These are phyloP conservation scores for Charina bottae DNA, from an alignment of 2,113 vertebrate genomes.

Conservation along the genomic window DNA sequence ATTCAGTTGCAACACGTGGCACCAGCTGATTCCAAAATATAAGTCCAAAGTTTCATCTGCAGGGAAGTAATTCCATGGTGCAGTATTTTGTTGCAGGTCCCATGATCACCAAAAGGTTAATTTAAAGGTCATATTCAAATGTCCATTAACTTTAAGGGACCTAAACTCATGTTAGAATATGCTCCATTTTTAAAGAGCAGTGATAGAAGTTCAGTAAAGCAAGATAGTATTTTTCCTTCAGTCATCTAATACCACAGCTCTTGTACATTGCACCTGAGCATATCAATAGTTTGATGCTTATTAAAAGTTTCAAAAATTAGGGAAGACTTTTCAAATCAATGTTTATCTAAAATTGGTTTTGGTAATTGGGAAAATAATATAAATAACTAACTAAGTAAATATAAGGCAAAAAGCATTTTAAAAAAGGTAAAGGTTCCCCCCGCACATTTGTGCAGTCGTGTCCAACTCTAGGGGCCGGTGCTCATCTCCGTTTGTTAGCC, in stretches of 20 bases:
- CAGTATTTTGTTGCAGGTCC: neutral
- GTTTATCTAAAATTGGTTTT: slow-evolving; percentile 39
- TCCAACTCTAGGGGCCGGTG: no score
- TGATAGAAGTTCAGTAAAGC: slow-evolving; percentile 12
- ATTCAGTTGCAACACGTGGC: no score
- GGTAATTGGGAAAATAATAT: slow-evolving; percentile 58
- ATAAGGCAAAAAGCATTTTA: slow-evolving; percentile 70
- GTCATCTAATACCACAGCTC: neutral
- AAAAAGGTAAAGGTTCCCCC: no score
- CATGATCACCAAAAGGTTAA: neutral
- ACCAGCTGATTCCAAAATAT: no score
- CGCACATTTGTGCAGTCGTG: no score
- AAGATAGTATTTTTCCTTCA: slow-evolving; percentile 27
- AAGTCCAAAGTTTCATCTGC: no score
- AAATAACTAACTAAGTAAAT: slow-evolving; percentile 60
- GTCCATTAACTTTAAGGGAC: slow-evolving; percentile 9
- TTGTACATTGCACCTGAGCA: slow-evolving; percentile 13
- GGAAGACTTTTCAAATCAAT: slow-evolving; percentile 42
- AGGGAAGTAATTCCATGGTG: neutral
- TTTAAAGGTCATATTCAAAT: slow-evolving; percentile 27
- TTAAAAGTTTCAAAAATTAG: slow-evolving; percentile 40
- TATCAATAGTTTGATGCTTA: slow-evolving; percentile 3
- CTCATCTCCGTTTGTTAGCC: no score
- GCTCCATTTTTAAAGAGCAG: slow-evolving; percentile 9
- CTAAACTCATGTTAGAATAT: neutral